Conservation (phyloP, 2,113 vertebrate genomes). For the Xiphophorus couchianus region DNA sequence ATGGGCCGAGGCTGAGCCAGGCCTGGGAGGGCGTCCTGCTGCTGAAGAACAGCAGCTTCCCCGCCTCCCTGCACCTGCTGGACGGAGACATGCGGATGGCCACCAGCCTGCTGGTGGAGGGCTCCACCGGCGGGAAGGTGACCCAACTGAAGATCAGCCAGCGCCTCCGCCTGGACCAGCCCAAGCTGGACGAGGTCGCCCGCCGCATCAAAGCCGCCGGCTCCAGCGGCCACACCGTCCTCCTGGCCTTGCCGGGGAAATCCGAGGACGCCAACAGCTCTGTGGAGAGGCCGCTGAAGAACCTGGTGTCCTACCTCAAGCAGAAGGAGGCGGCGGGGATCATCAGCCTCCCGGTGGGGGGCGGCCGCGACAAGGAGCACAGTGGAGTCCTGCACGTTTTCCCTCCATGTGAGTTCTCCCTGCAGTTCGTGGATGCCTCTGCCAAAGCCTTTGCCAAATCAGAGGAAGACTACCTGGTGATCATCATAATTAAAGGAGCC, state of each 20-base stretch:
- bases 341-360: conserved; percentile 95
- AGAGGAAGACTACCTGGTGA: conserved; percentile 98
- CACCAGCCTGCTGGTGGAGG: conserved; percentile 86
- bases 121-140: conserved; percentile 85
- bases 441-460: conserved; percentile 97
- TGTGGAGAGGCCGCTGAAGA: conserved; percentile 93
- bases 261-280: conserved; percentile 86
- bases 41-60: conserved; percentile 98
- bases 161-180: conserved; percentile 94
- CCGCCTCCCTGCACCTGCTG: conserved; percentile 94
- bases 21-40: conserved; percentile 96
- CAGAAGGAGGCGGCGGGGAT: conserved; percentile 99
- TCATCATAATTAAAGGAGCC: conserved; percentile 97
- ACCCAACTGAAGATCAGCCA: conserved; percentile 97
- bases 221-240: conserved; percentile 87
- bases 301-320: conserved; percentile 98
- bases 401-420: conserved; percentile 97
- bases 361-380: conserved; percentile 94
- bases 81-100: conserved; percentile 90
- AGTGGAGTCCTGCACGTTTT: conserved; percentile 97
- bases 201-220: conserved; percentile 96
- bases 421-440: conserved; percentile 97
- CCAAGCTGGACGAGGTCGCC: conserved; percentile 96
- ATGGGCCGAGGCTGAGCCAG: conserved; percentile 83
- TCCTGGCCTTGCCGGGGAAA: conserved; percentile 90